These are phyloP conservation scores for Girardinichthys multiradiatus DNA, from an alignment of 2,113 vertebrate genomes.

Conservation along the genomic window DNA sequence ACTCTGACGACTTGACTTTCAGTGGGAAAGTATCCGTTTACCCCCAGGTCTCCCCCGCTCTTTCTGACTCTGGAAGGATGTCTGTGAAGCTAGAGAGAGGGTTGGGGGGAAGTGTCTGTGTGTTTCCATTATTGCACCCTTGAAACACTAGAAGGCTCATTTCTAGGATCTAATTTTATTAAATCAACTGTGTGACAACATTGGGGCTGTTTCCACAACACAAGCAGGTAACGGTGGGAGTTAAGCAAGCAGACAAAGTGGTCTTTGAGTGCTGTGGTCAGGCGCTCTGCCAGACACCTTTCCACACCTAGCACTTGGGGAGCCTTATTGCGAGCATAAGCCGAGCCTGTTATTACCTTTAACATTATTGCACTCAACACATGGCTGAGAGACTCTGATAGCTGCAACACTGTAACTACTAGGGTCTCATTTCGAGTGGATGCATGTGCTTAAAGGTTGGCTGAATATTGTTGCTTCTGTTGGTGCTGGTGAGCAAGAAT, in stretches of 20 bases:
- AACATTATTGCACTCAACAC: conserved; percentile 75
- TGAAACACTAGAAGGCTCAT: conserved; percentile 78
- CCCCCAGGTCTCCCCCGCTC: conserved; percentile 47
- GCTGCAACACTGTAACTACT: conserved; percentile 60
- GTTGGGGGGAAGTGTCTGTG: conserved; percentile 29
- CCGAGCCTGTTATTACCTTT: conserved; percentile 66
- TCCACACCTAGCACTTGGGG: conserved; percentile 82
- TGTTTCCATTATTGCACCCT: conserved; percentile 83
- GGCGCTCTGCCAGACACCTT: conserved; percentile 84
- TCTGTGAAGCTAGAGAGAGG: conserved; percentile 57
- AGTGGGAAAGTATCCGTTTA: conserved; percentile 70
- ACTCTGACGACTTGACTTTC: conserved; percentile 58
- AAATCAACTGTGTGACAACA: conserved; percentile 83
- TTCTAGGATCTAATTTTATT: conserved; percentile 84
- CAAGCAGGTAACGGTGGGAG: conserved; percentile 81
- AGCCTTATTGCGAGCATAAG: conserved; percentile 74
- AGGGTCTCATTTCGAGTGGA: conserved; percentile 25
- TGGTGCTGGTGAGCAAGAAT: conserved; percentile 20
- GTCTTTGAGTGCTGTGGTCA: conserved; percentile 82
- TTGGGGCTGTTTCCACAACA: conserved; percentile 73
- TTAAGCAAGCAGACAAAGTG: conserved; percentile 81
- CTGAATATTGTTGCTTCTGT: conserved; percentile 68
- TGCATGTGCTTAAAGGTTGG: conserved; percentile 37
- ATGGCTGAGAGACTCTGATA: conserved; percentile 62
- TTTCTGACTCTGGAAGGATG: conserved; percentile 74